Percentiles rank a stretch among this genome's conserved stretches.
These are phyloP conservation scores for Drosophila putrida DNA, from an alignment of 2,888 invertebrate genomes.

Conservation along the genomic window DNA sequence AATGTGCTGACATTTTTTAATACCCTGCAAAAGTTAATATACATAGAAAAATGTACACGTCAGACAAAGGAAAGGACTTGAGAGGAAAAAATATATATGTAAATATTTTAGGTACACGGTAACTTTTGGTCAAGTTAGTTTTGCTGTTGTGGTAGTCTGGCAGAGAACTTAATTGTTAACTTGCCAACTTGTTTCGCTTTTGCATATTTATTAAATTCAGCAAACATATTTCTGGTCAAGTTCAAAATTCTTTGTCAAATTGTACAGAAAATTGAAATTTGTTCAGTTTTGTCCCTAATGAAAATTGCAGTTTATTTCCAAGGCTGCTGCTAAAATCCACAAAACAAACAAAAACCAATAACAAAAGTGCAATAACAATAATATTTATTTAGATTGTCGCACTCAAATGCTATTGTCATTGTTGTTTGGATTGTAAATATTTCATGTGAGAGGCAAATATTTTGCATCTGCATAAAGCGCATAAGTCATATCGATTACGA, in stretches of 20 bases:
- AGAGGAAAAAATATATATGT: not conserved
- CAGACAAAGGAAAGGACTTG: not conserved
- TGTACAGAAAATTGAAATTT: constrained; percentile 39
- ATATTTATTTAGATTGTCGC: constrained; percentile 43
- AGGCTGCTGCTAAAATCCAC: constrained; percentile 8
- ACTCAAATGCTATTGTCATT: constrained; percentile 31
- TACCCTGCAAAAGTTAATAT: not conserved
- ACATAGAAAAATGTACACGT: not conserved
- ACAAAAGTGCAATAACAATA: constrained; percentile 22
- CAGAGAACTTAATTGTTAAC: constrained; percentile 69
- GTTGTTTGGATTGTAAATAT: constrained; percentile 43
- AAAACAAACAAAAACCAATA: constrained; percentile 9
- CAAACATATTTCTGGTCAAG: constrained; percentile 35
- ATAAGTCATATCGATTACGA: constrained; percentile 52
- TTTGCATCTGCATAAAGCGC: constrained; percentile 31
- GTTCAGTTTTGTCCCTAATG: constrained; percentile 30
- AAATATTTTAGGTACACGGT: not conserved
- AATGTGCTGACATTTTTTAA: constrained; percentile 9
- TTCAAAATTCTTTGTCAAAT: constrained; percentile 44
- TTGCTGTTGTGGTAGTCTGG: constrained; percentile 8
- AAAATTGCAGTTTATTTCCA: constrained; percentile 47
- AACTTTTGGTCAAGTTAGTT: not conserved
- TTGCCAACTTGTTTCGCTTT: constrained; percentile 48
- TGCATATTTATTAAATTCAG: constrained; percentile 60
- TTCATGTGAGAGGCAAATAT: constrained; percentile 37